These are phyloP conservation scores for Strix aluco DNA, from an alignment of 2,113 vertebrate species.

Conservation along the genomic window DNA sequence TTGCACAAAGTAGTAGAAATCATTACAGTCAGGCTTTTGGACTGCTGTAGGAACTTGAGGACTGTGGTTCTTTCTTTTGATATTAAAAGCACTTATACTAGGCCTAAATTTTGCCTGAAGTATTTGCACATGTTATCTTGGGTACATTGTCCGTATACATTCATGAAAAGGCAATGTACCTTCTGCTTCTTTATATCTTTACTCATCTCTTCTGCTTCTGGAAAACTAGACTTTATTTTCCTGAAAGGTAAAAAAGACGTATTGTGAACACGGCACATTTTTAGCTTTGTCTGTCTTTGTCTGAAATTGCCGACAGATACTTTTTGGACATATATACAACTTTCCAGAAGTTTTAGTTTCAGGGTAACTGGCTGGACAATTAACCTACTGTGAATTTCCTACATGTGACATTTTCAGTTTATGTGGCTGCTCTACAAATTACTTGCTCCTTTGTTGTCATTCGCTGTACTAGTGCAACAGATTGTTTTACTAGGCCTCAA, in stretches of 20 bases:
- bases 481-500: background rate
- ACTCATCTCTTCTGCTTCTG: background rate
- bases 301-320: background rate
- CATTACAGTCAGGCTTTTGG: background rate
- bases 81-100: background rate
- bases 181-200: background rate
- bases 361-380: background rate
- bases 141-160: background rate
- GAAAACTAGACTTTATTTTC: background rate
- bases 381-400: background rate
- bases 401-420: background rate
- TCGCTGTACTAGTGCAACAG: background rate
- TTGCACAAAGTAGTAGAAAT: background rate
- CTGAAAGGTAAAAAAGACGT: background rate
- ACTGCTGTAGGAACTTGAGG: background rate
- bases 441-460: background rate
- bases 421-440: background rate
- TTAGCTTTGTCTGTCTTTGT: background rate
- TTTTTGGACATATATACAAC: background rate
- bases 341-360: background rate
- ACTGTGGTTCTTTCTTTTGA: background rate
- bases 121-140: background rate
- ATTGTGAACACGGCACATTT: background rate
- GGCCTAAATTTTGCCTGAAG: background rate
- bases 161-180: background rate